Evolutionary conservation across 1,140 invertebrate genomes (phyloP), one percentile per base, ranked within the genome.

Genomic region (Pseudomyrmex dendroicus): DNA sequence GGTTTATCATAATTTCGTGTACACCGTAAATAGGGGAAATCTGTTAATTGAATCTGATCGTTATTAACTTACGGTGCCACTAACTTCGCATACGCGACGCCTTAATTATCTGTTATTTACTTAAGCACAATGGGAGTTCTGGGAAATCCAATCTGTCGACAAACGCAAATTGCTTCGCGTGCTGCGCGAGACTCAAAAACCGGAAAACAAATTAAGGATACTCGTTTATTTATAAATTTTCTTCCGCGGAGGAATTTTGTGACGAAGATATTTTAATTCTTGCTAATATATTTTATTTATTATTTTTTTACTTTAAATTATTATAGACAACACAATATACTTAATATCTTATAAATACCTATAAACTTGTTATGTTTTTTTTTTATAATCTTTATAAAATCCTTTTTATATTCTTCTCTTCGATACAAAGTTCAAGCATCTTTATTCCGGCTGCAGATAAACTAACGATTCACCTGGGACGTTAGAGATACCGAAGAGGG

Each of bases 1-100:
- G 74, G 63, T 80, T 84, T 77, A 78, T 84, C 74, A 78, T 78
- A 78, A 84, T 77, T 84, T 78, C 64, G 46, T 78, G 52, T 44
- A 66, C 73, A 50, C 15, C 50, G 15, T 83, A n/a, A 77, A 66
- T 77, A 83, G 77, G 66, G 82, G 73, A 77, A 80, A 70, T 25
- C 66, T 80, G 64, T 80, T 80, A 80, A 80, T 80, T 80, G 66
- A 72, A 80, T 56, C 54, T 72, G 54, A 80, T 66, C 54, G 76
- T 80, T 80, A 80, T 80, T 80, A 70, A 80, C 76, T 80, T 70
- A 44, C 64, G 74, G 44, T 48, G 20, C 54, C 13, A 52, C 56
- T 78, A 78, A 78, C 76, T 78, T 68, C 56, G 52, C 35, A 13
- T 15, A 54, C 67, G 22, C 50, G 64, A 78, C 54, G 54, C 44